Evolutionary conservation across 1,140 invertebrate species (phyloP).

Genomic region (Eumaeus atala): DNA sequence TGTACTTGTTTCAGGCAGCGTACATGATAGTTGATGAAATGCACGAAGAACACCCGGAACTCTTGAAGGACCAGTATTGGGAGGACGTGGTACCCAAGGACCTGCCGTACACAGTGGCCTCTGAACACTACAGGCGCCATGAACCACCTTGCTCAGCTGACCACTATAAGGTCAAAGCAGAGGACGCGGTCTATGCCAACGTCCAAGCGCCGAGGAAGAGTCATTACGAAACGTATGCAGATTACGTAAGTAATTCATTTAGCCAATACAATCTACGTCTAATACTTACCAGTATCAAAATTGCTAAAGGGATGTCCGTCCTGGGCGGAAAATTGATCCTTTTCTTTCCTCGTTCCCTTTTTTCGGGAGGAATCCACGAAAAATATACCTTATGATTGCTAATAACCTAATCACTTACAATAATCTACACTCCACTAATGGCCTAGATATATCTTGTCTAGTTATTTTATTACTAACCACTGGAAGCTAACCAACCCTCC

Average conservation of each 20-base stretch:
- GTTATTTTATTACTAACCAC: no score
- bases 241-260: slow-evolving; percentile 79
- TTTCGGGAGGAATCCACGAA: no score
- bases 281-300: no score
- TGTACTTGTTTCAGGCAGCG: slow-evolving; percentile 80
- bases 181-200: slow-evolving; percentile 87
- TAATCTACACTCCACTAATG: no score
- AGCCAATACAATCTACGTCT: no score
- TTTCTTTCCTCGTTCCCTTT: no score
- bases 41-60: slow-evolving; percentile 91
- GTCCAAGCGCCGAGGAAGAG: slow-evolving; percentile 76
- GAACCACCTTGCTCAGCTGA: slow-evolving; percentile 90
- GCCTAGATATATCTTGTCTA: no score
- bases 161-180: slow-evolving; percentile 87
- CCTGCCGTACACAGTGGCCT: slow-evolving; percentile 89
- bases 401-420: no score
- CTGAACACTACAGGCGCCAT: slow-evolving; percentile 85
- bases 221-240: slow-evolving; percentile 88
- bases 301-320: no score
- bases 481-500: no score
- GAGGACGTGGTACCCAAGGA: slow-evolving; percentile 92
- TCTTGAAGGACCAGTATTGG: slow-evolving; percentile 93
- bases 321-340: no score
- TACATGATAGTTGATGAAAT: slow-evolving; percentile 95
- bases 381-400: no score